Percentiles rank a stretch among this genome's conserved stretches.
Conservation (phyloP, 2,797 vertebrate species). For the Malacoraja senta region DNA sequence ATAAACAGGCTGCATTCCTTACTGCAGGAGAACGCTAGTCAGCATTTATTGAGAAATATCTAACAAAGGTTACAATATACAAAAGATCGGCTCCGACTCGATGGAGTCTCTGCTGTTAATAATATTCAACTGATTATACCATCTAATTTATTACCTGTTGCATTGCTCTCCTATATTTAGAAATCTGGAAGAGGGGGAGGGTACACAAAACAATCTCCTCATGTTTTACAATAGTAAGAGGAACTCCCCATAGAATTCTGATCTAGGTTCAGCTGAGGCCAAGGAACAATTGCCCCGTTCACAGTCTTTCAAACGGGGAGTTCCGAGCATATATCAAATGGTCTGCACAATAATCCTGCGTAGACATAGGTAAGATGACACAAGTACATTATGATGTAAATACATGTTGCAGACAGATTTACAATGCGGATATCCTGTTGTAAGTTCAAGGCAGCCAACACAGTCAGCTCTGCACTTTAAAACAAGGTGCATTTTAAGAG, state of each 20-base stretch:
- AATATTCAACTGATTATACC: not conserved
- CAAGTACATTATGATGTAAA: not conserved
- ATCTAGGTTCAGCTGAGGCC: not conserved
- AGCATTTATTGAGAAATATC: not conserved
- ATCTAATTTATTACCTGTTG: not conserved
- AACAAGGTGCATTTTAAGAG: not conserved
- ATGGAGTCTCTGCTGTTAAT: not conserved
- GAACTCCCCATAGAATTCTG: not conserved
- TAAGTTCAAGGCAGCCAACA: not conserved
- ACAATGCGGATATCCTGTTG: not conserved
- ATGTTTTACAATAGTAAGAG: not conserved
- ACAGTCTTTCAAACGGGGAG: not conserved
- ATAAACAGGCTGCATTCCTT: not conserved
- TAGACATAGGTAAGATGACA: not conserved
- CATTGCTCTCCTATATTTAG: not conserved
- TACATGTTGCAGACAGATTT: not conserved
- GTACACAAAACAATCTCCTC: not conserved
- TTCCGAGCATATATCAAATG: not conserved
- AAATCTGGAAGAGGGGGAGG: not conserved
- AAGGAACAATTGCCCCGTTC: not conserved
- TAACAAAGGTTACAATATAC: not conserved
- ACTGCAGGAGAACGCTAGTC: not conserved
- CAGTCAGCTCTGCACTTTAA: not conserved
- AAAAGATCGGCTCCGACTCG: not conserved
- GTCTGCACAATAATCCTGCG: not conserved